Base-by-base conservation (phyloP, 2,888 invertebrate species). In the Catocala nupta region DNA sequence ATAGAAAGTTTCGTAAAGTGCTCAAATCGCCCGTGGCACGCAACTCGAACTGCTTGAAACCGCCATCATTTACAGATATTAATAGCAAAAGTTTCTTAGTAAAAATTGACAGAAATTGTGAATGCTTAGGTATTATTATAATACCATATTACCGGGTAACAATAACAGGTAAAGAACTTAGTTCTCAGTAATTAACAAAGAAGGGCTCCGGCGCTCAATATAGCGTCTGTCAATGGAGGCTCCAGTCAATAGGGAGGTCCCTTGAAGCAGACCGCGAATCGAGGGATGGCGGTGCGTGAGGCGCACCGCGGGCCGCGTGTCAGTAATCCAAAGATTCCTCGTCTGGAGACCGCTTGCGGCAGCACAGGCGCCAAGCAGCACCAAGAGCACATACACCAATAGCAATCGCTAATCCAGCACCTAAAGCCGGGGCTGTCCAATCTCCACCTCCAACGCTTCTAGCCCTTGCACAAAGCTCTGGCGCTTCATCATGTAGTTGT, bases 401-500 rank as follows among this genome's bases (percentile, higher is more conserved):
- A 39, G 95, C 89, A 51, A 95, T 86, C 0, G 96, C 96, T 33
- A 96, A 85, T 4, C 92, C 95, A 13, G 95, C 96, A 0, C 96
- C 96, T n/a, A 96, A 83, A 1, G 95, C 95, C 11, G 96, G 95
- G 1, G 96, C 96, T 47, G 95, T 91, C 96, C 96, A 96, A 70
- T 96, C 96, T 0, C 94, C 92, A 5, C 93, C 88, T 1, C 88
- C 90, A 2, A 90, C 86, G 72, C 90, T 94, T 16, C 91, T 89
- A 0, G 93, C 94, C 13, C 95, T 92, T 25, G 95, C 94, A 82
- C 97, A 97, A 11, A 97, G 93, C 80, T 97, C 97, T 0, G 96
- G 95, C 0, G 97, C 96, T 84, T 98, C 97, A 85, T 98, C 97
- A 75, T 97, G 96, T 53, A 96, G 87, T 65, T 95, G 95, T 3